Evolutionary conservation across 2,888 invertebrate genomes (phyloP).

Genomic region (Lagria hirta): DNA sequence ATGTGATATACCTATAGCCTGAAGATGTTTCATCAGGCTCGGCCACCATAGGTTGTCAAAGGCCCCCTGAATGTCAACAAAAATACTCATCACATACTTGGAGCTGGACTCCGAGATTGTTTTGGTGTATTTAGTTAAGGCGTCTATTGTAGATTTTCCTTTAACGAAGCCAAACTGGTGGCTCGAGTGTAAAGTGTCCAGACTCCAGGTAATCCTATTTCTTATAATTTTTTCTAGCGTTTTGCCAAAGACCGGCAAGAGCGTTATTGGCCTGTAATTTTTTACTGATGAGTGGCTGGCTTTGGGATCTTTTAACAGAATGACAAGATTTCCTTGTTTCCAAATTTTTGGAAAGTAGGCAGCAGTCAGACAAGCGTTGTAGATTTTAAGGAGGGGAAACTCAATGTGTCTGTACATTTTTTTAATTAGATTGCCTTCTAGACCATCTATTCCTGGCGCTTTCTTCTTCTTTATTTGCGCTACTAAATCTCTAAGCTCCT

Average conservation of each 20-base stretch:
- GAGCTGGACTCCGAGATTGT: background rate
- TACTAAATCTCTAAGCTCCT: no score
- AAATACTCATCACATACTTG: slow-evolving; percentile 5
- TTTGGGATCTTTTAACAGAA: slow-evolving; percentile 3
- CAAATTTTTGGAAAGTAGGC: slow-evolving; percentile 5
- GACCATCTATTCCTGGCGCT: no score
- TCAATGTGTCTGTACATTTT: no score
- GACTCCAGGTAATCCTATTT: no score
- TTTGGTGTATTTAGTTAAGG: background rate
- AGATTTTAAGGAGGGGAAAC: background rate
- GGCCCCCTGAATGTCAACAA: slow-evolving; percentile 3
- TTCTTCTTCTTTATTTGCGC: no score
- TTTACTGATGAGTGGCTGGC: slow-evolving; percentile 2
- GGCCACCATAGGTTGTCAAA: slow-evolving; percentile 8
- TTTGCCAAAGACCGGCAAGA: slow-evolving; percentile 2
- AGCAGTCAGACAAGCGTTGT: background rate
- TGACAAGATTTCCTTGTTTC: slow-evolving; percentile 4
- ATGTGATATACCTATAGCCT: background rate
- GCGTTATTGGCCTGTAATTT: slow-evolving; percentile 5
- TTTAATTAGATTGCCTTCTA: no score
- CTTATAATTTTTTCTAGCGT: slow-evolving; percentile 4
- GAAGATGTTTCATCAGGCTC: background rate
- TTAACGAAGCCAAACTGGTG: slow-evolving; percentile 4
- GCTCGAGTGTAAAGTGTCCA: background rate
- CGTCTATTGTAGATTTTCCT: slow-evolving; percentile 4